Conservation (phyloP, 2,113 vertebrate species). For the Hippocampus barbouri region DNA sequence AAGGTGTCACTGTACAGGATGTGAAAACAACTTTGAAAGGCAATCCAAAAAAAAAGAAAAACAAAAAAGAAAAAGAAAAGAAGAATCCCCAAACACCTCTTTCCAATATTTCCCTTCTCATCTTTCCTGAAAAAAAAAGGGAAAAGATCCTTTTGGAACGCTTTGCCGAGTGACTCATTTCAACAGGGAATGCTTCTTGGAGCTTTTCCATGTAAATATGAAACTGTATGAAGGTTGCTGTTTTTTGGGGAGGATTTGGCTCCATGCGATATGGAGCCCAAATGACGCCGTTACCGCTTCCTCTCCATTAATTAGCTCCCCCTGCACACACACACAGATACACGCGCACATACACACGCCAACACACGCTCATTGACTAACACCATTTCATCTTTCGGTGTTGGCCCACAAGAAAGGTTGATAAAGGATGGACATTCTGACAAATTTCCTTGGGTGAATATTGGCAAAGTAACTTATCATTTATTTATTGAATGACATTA, state of each 20-base stretch:
- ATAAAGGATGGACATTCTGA: neutral
- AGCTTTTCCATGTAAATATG: constrained; percentile 55
- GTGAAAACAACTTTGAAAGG: constrained; percentile 60
- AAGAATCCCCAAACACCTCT: neutral
- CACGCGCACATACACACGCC: neutral
- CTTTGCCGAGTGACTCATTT: constrained; percentile 19
- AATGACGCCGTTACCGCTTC: constrained; percentile 50
- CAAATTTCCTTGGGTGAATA: neutral
- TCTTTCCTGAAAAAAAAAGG: constrained; percentile 52
- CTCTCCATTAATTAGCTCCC: neutral
- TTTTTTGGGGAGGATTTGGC: constrained; percentile 35
- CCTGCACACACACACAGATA: neutral
- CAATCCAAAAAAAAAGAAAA: constrained; percentile 51
- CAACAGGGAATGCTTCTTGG: constrained; percentile 26
- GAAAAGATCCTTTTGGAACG: constrained; percentile 34
- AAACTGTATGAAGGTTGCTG: constrained; percentile 24
- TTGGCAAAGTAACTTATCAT: neutral
- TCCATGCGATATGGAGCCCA: constrained; percentile 37
- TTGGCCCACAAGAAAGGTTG: neutral
- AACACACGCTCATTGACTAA: neutral
- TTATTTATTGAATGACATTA: neutral
- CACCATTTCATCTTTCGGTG: neutral
- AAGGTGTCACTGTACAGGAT: constrained; percentile 46
- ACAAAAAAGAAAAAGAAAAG: constrained; percentile 18
- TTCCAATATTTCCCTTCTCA: constrained; percentile 37